Base-by-base conservation (phyloP, 2,888 invertebrate species). In the Leucania comma region DNA sequence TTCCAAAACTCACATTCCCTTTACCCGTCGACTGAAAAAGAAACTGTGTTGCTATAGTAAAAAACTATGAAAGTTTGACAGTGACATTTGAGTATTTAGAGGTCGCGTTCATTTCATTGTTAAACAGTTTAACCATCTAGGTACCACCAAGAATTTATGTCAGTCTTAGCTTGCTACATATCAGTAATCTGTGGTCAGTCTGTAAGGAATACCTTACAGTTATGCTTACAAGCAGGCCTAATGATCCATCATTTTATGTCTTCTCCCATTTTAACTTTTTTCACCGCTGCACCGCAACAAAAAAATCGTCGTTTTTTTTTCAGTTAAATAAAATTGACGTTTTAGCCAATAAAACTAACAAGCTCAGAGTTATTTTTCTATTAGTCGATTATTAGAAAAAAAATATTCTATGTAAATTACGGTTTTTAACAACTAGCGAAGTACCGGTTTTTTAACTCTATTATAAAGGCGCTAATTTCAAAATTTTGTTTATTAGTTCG, bases 21-120 rank as follows among this genome's bases (percentile, higher is more conserved):
- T 91, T 90, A 91, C 90, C 92, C 88, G 95, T 96, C 93, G 93
- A 94, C 93, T 94, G 92, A 92, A 94, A 95, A 95, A 95, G 93
- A 94, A 89, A 82, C 87, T 65, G 87, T 88, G 85, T 92, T 92
- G 91, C 92, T 82, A 88, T 73, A 54, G 22, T 29, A 78, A 86
- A 89, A 83, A 86, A 86, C 76, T n/a, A 58, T 62, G 1, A 38
- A 61, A 32, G 35, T 81, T 87, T 89, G 88, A 89, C 86, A 83
- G 38, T 83, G 85, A 81, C 85, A 56, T 69, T 67, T 17, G 2
- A 3, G 2, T 8, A 35, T 78, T 56, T 50, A 3, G 0, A 17
- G 29, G n/a, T 5, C 10, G 61, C 32, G 54, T 82, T 82, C 50
- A 5, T n/a, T 67, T 72, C 20, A 79, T 0, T 26, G 51, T 60